Evolutionary conservation across 1,140 invertebrate genomes (phyloP), one percentile per base, ranked within the genome.

Genomic region (Atta colombica): DNA sequence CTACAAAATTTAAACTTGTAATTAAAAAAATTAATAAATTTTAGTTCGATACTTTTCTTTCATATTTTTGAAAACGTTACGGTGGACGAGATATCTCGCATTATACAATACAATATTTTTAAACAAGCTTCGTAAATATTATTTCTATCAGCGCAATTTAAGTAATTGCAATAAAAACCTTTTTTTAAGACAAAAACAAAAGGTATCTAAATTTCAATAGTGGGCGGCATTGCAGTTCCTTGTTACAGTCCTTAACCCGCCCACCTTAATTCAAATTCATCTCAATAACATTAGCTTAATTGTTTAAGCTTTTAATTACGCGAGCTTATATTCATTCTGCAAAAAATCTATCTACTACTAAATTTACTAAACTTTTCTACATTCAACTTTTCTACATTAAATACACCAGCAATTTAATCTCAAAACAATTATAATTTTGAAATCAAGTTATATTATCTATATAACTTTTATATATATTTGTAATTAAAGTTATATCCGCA

Each of bases 201-300:
- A 90, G 63, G 14, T 51, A 86, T 12, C 51, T 63, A 89, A 94
- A 94, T 93, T 93, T 82, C 75, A 75, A 65, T 86, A 88, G 86
- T 89, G 91, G 94, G 94, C 94, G 93, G 92, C 89, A 85, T 92
- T 85, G 90, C 91, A 86, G 93, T 92, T 92, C 86, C 89, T 94
- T 92, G 89, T 90, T 90, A 87, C 49, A 87, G 89, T 93, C 91
- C 88, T 89, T 86, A 92, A 85, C 91, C 92, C 93, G 89, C 93
- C 93, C 90, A 89, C 65, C 86, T 55, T 14, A 58, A 78, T 87
- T 87, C 45, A 68, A 68, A 91, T 92, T 95, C 92, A 94, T 94
- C 93, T 93, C 93, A 95, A 95, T 95, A 95, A 94, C 94, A 94
- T 95, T 95, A 94, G 93, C 92, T 89, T 87, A 90, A 91, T 93